Base-by-base conservation (phyloP, 2,888 invertebrate species). In the Diaphora mendica region DNA sequence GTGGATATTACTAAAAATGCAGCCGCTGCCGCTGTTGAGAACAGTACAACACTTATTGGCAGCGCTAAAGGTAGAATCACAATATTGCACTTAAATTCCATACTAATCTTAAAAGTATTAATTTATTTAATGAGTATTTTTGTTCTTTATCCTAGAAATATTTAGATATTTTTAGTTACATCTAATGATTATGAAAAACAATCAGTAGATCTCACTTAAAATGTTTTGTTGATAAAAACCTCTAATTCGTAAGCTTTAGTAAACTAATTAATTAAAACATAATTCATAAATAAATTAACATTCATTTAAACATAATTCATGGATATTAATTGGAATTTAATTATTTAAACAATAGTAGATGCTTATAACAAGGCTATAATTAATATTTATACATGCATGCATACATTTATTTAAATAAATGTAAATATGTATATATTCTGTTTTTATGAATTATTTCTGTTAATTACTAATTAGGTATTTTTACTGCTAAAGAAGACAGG, bases 1-100 rank as follows among this genome's bases (percentile, higher is more conserved):
- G 62, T 62, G 62, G 91, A 91, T 74, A 87, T 88, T 5, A 89
- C 91, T 62, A 91, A 90, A 79, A 88, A 86, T 74, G 87, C 87
- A 30, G 88, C 91, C 5, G 82, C 89, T 17, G 79, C 88, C 23
- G 90, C 89, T 66, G 81, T 89, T 64, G 91, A 91, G 69, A 91
- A 90, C 76, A 87, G 91, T 68, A 72, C 85, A 51, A 75, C 84
- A 39, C 78, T 88, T 68, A 81, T 90, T 72, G 88, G 87, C 62
- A 82, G 71, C 44, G 74, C 73, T 15, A 82, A 82, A 82, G 79
- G 77, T 80, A 76, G 4, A 59, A 42, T 11, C 67, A 67, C 48
- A 20, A 23, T 30, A 30, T 67, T 67, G 9, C 26, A 30, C 20
- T 17, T 8, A 42, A 4, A 70, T n/a, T 23, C 23, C 42, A 51